Evolutionary conservation across 2,888 invertebrate genomes (phyloP).

Genomic region (Arge pagana): DNA sequence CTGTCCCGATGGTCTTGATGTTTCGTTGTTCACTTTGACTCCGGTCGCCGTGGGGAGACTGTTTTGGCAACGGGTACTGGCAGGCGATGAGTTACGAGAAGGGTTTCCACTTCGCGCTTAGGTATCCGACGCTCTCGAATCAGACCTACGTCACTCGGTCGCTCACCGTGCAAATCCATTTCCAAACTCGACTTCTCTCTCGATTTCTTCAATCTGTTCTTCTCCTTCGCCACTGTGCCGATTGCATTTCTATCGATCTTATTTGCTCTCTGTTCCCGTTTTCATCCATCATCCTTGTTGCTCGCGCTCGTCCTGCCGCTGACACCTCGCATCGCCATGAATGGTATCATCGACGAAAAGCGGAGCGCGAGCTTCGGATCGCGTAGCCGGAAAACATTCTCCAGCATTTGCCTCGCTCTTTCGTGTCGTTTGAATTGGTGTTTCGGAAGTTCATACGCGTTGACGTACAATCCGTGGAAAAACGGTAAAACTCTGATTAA

Average conservation of each 20-base stretch:
- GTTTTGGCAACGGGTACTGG: conserved; percentile 15
- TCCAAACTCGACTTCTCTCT: conserved; percentile 8
- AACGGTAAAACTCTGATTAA: too few species aligned
- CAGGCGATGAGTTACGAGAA: conserved; percentile 21
- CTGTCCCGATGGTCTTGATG: too few species aligned
- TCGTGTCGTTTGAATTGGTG: too few species aligned
- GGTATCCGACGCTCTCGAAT: conserved; percentile 13
- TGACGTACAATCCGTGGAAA: too few species aligned
- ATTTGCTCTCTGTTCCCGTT: neutral
- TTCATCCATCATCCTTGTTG: neutral
- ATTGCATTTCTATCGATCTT: too few species aligned
- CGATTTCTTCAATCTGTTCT: neutral
- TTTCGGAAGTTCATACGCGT: too few species aligned
- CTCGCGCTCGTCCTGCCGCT: conserved; percentile 1
- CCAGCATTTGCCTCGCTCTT: neutral
- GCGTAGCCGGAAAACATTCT: neutral
- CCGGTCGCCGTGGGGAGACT: neutral
- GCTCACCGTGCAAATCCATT: conserved; percentile 20
- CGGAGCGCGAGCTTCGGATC: neutral
- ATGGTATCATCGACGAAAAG: conserved; percentile 10
- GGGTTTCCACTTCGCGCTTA: conserved; percentile 15
- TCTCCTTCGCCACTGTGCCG: too few species aligned
- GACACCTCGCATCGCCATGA: conserved; percentile 10
- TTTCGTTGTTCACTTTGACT: neutral
- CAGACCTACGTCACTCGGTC: conserved; percentile 19